Conservation (phyloP, 2,888 invertebrate species). For the Lithophane socia region DNA sequence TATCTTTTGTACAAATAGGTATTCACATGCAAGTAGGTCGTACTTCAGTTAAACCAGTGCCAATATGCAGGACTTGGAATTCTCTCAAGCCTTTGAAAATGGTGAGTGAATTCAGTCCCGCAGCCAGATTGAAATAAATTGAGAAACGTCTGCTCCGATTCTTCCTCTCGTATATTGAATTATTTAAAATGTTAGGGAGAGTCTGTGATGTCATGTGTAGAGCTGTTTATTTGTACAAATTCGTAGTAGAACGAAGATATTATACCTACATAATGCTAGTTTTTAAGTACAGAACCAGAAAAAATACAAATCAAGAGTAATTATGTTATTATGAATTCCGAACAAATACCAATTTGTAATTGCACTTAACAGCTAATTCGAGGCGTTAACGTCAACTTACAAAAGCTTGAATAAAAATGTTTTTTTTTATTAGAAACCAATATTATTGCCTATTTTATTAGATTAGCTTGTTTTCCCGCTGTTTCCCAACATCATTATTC, state of each 20-base stretch:
- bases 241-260: neutral
- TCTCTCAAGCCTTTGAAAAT: slow-evolving; percentile 53
- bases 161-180: slow-evolving; percentile 45
- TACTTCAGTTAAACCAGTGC: slow-evolving; percentile 44
- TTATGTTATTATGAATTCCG: neutral
- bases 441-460: slow-evolving; percentile 23
- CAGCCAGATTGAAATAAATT: slow-evolving; percentile 61
- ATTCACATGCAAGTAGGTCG: slow-evolving; percentile 51
- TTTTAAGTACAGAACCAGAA: neutral
- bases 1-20: slow-evolving; percentile 27
- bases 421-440: neutral
- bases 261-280: neutral
- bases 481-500: slow-evolving; percentile 61
- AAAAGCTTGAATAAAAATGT: neutral
- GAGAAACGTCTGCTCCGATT: slow-evolving; percentile 53
- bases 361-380: neutral
- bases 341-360: neutral
- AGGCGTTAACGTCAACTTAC: neutral
- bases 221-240: slow-evolving; percentile 5
- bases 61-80: slow-evolving; percentile 57
- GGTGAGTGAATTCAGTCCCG: slow-evolving; percentile 56
- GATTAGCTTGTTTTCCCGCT: slow-evolving; percentile 38
- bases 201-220: slow-evolving; percentile 11
- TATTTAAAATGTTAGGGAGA: slow-evolving; percentile 41
- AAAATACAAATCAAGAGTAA: neutral